Evolutionary conservation across 1,140 invertebrate genomes (phyloP).

Genomic region (Drosophila carrolli): DNA sequence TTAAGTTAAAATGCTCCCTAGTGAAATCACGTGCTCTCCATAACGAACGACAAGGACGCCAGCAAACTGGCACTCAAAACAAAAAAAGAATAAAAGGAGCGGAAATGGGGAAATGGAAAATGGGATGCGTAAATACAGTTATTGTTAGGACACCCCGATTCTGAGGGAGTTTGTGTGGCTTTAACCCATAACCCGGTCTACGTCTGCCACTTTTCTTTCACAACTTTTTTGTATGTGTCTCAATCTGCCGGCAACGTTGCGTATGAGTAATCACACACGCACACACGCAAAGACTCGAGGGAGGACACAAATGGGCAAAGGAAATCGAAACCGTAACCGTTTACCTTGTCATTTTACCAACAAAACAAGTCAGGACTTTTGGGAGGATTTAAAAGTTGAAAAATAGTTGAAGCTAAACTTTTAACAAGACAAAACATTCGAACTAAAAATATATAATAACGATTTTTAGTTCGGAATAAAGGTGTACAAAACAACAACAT

Average conservation of each 20-base stretch:
- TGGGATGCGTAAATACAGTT: conserved; percentile 49
- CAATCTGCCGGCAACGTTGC: conserved; percentile 36
- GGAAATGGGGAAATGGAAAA: conserved; percentile 19
- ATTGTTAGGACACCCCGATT: conserved; percentile 9
- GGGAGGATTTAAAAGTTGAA: conserved; percentile 3
- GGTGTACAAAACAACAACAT: too few species aligned
- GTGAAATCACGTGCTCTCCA: conserved; percentile 76
- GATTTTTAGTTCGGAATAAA: too few species aligned
- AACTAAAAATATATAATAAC: too few species aligned
- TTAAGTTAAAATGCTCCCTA: conserved; percentile 81
- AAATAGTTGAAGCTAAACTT: conserved; percentile 8
- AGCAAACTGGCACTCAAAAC: conserved; percentile 26
- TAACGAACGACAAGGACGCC: conserved; percentile 51
- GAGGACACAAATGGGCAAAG: conserved; percentile 26
- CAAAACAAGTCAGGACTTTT: background rate
- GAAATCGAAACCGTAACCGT: conserved; percentile 62
- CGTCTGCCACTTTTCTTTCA: conserved; percentile 12
- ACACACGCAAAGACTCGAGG: conserved; percentile 9
- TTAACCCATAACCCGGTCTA: conserved; percentile 17
- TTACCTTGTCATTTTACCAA: conserved; percentile 49
- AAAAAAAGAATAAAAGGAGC: background rate
- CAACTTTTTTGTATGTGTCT: conserved; percentile 26
- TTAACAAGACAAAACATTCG: background rate
- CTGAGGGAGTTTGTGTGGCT: background rate
- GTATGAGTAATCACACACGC: conserved; percentile 69